phyloP scores from a whole-genome alignment of 1,140 invertebrate genomes.

The Cyrtorhinus lividipennis region DNA sequence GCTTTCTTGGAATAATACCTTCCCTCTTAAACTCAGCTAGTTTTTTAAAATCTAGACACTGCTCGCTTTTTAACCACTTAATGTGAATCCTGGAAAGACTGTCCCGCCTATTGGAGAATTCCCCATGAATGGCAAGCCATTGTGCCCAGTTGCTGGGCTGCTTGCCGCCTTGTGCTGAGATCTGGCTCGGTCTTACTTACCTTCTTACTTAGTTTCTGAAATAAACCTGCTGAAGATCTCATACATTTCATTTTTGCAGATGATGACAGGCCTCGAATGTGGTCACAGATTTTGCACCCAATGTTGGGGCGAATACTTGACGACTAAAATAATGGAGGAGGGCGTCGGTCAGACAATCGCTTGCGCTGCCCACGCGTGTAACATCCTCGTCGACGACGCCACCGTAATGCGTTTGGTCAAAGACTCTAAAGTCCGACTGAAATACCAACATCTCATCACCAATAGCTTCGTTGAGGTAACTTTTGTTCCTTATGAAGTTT shows the following conservation, averaged over 20 bases:
- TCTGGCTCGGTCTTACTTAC: too few relatives aligned
- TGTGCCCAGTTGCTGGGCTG: too few relatives aligned
- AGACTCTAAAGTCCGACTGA: constrained; percentile 84
- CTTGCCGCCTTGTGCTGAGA: too few relatives aligned
- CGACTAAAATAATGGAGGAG: constrained; percentile 96
- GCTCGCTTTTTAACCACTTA: too few relatives aligned
- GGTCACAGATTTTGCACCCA: constrained; percentile 87
- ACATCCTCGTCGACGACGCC: constrained; percentile 92
- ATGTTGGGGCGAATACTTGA: constrained; percentile 95
- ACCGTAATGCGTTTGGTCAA: constrained; percentile 86
- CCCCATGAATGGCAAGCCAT: too few relatives aligned
- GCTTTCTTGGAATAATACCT: too few relatives aligned
- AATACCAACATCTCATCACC: constrained; percentile 95
- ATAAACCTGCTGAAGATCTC: too few relatives aligned
- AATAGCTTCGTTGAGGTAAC: constrained; percentile 94
- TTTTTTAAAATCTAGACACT: too few relatives aligned
- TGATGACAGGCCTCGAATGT: constrained; percentile 93
- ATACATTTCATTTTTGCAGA: constrained; percentile 39
- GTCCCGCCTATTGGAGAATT: too few relatives aligned
- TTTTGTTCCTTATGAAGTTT: neutral
- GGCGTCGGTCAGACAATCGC: constrained; percentile 91
- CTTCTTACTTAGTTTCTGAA: too few relatives aligned
- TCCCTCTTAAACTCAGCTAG: too few relatives aligned
- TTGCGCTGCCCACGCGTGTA: constrained; percentile 81
- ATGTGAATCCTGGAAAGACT: too few relatives aligned